Evolutionary conservation across 2,888 invertebrate genomes (phyloP).

Genomic region (Octonoba sinensis): DNA sequence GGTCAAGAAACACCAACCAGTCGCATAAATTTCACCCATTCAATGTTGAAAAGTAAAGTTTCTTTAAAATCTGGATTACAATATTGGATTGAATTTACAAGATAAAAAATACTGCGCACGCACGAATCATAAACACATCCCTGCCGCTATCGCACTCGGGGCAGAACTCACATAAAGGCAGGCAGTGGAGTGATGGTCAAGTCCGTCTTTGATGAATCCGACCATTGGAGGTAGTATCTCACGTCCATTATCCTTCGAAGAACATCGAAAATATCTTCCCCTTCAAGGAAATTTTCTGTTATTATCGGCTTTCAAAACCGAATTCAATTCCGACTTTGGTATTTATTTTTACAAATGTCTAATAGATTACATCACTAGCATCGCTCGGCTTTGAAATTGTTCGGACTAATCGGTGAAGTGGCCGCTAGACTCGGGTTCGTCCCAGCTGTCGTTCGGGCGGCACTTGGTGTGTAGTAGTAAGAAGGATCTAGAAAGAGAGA

Average conservation of each 20-base stretch:
- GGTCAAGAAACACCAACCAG: no score
- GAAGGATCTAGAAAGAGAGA: constrained; percentile 54
- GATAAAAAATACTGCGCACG: constrained; percentile 17
- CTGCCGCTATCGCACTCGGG: no score
- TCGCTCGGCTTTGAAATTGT: constrained; percentile 62
- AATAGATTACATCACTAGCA: constrained; percentile 49
- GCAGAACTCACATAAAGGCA: constrained; percentile 5
- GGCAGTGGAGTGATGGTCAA: constrained; percentile 2
- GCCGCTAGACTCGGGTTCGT: constrained; percentile 51
- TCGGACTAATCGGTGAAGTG: constrained; percentile 56
- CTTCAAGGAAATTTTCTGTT: not conserved
- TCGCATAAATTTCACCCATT: no score
- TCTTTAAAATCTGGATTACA: not conserved
- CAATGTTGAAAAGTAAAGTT: not conserved
- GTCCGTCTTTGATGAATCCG: no score
- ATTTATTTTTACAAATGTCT: constrained; percentile 1
- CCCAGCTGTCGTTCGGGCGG: constrained; percentile 50
- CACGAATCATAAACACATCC: not conserved
- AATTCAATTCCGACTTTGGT: constrained; percentile 11
- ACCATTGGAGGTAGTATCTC: not conserved
- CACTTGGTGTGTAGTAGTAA: constrained; percentile 62
- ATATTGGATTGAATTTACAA: not conserved
- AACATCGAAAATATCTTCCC: no score
- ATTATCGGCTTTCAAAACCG: constrained; percentile 16
- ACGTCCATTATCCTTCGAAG: not conserved